Percentiles rank a stretch among this genome's conserved stretches.
phyloP scores from a whole-genome alignment of 2,113 vertebrate species.

The Montifringilla adamsi region DNA sequence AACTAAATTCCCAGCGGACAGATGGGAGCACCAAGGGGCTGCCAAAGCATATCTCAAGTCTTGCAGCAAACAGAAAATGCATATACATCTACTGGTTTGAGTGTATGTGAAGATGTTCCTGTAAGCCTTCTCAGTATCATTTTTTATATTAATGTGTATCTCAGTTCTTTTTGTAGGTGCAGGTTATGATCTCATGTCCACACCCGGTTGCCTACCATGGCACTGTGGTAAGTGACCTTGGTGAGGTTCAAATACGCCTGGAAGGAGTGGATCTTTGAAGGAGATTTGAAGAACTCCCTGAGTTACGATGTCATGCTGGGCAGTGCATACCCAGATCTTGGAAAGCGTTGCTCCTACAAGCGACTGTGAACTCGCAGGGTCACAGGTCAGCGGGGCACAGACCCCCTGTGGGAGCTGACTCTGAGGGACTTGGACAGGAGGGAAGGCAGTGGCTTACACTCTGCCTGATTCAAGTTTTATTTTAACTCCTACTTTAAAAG shows the following conservation, averaged over 20 bases:
- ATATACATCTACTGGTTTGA: not conserved
- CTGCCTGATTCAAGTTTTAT: not conserved
- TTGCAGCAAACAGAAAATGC: not conserved
- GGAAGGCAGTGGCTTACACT: not conserved
- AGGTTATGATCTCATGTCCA: not conserved
- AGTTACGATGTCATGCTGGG: not conserved
- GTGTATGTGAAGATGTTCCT: not conserved
- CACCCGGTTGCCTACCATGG: not conserved
- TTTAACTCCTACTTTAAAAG: not conserved
- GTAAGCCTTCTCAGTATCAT: not conserved
- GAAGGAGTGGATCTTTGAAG: not conserved
- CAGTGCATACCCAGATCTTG: not conserved
- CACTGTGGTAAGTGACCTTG: not conserved
- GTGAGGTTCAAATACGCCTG: not conserved
- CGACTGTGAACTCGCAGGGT: accelerated
- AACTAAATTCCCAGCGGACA: not conserved
- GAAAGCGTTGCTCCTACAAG: not conserved
- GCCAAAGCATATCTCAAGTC: not conserved
- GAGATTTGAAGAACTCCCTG: not conserved
- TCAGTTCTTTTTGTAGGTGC: not conserved
- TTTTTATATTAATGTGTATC: not conserved
- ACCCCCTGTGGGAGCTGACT: not conserved
- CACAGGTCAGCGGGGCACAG: not conserved
- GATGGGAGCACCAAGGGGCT: not conserved
- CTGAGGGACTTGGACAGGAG: not conserved